Evolutionary conservation across 1,140 invertebrate species (phyloP).

Genomic region (Centruroides vittatus): DNA sequence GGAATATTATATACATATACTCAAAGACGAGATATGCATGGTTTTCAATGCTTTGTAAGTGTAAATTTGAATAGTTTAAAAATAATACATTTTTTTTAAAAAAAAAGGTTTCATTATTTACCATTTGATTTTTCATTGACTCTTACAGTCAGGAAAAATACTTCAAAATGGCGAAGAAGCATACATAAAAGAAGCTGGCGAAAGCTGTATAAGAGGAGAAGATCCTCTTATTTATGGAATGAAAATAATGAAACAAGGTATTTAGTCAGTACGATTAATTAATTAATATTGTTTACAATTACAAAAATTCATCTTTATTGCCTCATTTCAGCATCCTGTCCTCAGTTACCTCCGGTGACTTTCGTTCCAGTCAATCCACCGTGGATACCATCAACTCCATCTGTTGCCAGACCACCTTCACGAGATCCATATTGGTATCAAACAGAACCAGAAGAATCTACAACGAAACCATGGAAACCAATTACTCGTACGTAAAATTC

Average conservation of each 20-base stretch:
- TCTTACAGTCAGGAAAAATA: slow-evolving; percentile 38
- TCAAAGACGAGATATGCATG: slow-evolving; percentile 45
- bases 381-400: slow-evolving; percentile 7
- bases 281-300: neutral
- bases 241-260: slow-evolving; percentile 42
- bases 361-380: slow-evolving; percentile 15
- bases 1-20: slow-evolving; percentile 53
- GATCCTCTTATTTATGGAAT: slow-evolving; percentile 46
- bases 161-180: slow-evolving; percentile 43
- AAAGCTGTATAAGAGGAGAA: slow-evolving; percentile 47
- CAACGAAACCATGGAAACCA: slow-evolving; percentile 14
- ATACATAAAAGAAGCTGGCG: slow-evolving; percentile 52
- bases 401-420: slow-evolving; percentile 1
- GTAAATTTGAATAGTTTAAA: neutral
- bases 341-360: slow-evolving; percentile 15
- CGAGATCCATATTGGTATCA: slow-evolving; percentile 15
- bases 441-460: slow-evolving; percentile 11
- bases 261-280: neutral
- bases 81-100: neutral
- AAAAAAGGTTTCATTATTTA: neutral
- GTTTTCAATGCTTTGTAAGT: slow-evolving; percentile 50
- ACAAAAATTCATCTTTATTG: neutral
- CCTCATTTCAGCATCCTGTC: slow-evolving; percentile 17
- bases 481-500: slow-evolving; percentile 6
- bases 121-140: neutral